These are phyloP conservation scores for Drosophila kepulauana DNA, from an alignment of 1,140 invertebrate genomes.

Conservation along the genomic window DNA sequence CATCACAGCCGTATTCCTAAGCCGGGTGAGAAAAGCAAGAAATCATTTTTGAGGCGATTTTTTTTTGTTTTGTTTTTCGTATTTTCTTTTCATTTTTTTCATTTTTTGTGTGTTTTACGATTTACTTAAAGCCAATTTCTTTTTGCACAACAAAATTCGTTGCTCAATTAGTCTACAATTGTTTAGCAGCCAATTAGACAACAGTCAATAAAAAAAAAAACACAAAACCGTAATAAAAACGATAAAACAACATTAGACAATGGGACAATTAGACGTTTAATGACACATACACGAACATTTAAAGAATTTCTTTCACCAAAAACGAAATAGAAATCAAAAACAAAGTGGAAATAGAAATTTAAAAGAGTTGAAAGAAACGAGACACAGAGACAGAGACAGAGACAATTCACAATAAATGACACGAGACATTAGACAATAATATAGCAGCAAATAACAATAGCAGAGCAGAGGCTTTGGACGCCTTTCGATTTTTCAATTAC, in stretches of 20 bases:
- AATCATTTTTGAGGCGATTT: constrained; percentile 34
- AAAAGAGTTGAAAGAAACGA: constrained; percentile 1
- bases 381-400: constrained; percentile 38
- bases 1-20: constrained; percentile 87
- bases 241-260: constrained; percentile 49
- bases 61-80: constrained; percentile 31
- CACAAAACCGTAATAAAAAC: constrained; percentile 37
- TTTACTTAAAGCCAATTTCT: constrained; percentile 29
- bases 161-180: constrained; percentile 52
- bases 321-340: background rate
- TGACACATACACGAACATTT: constrained; percentile 38
- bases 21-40: constrained; percentile 67
- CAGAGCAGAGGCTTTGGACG: constrained; percentile 5
- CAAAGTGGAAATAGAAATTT: background rate
- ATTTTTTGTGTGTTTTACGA: constrained; percentile 25
- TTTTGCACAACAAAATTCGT: constrained; percentile 28
- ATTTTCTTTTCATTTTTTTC: constrained; percentile 27
- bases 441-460: constrained; percentile 34
- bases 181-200: constrained; percentile 74
- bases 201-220: constrained; percentile 40
- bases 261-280: constrained; percentile 36
- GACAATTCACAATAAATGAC: constrained; percentile 30
- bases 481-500: constrained; percentile 1
- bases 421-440: constrained; percentile 26
- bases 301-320: constrained; percentile 13